These are phyloP conservation scores for Ctenopoma kingsleyae DNA, from an alignment of 2,797 vertebrate species.

Conservation along the genomic window DNA sequence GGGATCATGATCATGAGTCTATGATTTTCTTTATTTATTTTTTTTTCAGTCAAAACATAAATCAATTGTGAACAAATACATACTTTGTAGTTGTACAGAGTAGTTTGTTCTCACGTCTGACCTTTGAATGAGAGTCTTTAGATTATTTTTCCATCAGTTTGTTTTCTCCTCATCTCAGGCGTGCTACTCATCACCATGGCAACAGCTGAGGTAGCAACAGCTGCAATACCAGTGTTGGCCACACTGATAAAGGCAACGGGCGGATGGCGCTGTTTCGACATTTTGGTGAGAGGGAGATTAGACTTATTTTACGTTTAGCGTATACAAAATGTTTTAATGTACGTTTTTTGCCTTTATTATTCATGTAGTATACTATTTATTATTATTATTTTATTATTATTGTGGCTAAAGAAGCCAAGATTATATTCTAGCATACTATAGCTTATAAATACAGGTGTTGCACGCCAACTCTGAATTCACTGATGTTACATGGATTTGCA, in stretches of 20 bases:
- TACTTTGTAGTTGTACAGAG: not conserved
- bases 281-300: not conserved
- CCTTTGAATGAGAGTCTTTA: not conserved
- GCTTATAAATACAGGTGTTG: not conserved
- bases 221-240: slow-evolving; percentile 36
- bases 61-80: not conserved
- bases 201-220: slow-evolving; percentile 35
- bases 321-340: not conserved
- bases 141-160: not conserved
- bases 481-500: not conserved
- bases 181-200: slow-evolving; percentile 58
- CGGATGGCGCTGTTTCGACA: slow-evolving; percentile 26
- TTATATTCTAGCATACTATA: not conserved
- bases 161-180: slow-evolving; percentile 12
- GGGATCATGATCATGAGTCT: too few relatives aligned
- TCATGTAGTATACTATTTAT: not conserved
- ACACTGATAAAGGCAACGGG: not conserved
- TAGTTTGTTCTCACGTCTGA: not conserved
- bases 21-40: too few relatives aligned
- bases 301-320: not conserved
- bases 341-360: not conserved
- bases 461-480: not conserved
- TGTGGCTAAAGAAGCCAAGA: not conserved
- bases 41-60: too few relatives aligned
- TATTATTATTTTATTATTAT: not conserved